Percentiles rank a stretch among this genome's conserved stretches.
These are phyloP conservation scores for Meiosimyza platycephala DNA, from an alignment of 2,888 invertebrate genomes.

Conservation along the genomic window DNA sequence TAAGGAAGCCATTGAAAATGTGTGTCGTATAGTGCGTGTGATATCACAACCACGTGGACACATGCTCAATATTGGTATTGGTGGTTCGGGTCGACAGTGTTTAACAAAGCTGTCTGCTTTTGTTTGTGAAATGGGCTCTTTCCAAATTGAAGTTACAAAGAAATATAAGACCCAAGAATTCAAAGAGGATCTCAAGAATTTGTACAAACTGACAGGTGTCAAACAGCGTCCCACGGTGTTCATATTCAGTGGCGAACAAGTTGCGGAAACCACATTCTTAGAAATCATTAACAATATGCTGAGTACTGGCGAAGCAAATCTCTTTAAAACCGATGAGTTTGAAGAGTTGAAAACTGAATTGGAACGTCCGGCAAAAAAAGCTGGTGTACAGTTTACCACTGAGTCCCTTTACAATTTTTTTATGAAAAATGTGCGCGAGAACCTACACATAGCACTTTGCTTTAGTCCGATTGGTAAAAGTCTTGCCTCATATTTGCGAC, in stretches of 20 bases:
- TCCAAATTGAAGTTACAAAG: slow-evolving; percentile 83
- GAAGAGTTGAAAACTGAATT: slow-evolving; percentile 73
- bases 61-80: slow-evolving; percentile 86
- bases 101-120: slow-evolving; percentile 81
- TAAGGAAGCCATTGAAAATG: slow-evolving; percentile 87
- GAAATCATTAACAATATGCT: slow-evolving; percentile 91
- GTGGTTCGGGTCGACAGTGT: slow-evolving; percentile 88
- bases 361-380: slow-evolving; percentile 57
- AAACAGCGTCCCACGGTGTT: slow-evolving; percentile 81
- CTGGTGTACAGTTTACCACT: slow-evolving; percentile 70
- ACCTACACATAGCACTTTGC: slow-evolving; percentile 84
- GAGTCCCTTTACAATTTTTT: slow-evolving; percentile 82
- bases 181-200: slow-evolving; percentile 81
- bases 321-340: slow-evolving; percentile 89
- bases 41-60: slow-evolving; percentile 87
- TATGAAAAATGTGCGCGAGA: slow-evolving; percentile 79
- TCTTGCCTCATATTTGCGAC: slow-evolving; percentile 83
- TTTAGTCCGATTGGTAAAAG: slow-evolving; percentile 91
- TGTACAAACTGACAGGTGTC: slow-evolving; percentile 81
- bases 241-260: slow-evolving; percentile 87
- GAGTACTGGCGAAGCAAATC: slow-evolving; percentile 88
- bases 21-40: slow-evolving; percentile 84
- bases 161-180: slow-evolving; percentile 83
- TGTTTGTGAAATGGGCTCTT: slow-evolving; percentile 82
- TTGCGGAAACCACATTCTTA: slow-evolving; percentile 84